Base-by-base conservation (phyloP, 2,113 vertebrate species). In the Sakesphorus luctuosus region DNA sequence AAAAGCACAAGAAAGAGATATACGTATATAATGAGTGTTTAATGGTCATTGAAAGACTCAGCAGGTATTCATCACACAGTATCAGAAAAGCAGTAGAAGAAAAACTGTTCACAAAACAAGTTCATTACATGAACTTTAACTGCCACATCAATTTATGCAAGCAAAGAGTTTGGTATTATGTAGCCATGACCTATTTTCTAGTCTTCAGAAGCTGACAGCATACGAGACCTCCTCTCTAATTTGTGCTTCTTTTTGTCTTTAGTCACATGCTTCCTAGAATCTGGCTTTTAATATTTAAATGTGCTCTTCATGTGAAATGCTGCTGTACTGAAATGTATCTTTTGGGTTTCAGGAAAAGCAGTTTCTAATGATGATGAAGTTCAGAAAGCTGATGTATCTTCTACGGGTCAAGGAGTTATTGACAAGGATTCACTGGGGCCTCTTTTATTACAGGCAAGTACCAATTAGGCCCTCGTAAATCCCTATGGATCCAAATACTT, bases 311-410 rank as follows among this genome's bases (percentile, higher is more conserved):
- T 9, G 2, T 46, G 56, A 69, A 67, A 62, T 71, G 23, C 28
- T 25, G 6, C 29, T 68, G 26, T 86, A 86, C 10, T 40, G 43
- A 89, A 94, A 66, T 35, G 9, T 90, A 5, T 73, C 74, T 95
- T 74, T 90, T 61, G 94, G 50, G 84, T 93, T 92, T 98, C 95
- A 99, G 99, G 99, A 96, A 99, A 99, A 98, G 94, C 98, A 82
- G 98, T 99, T 93, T 99, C 98, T 96, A 98, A 80, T 83, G 99
- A 99, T 91, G 99, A 99, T 62, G 99, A 99, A 93, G 99, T 99
- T 96, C 99, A 99, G 98, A 99, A 99, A 98, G 99, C 99, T 38
- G 99, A 99, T 79, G 99, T 99, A 38, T 99, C 99, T 88, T 99
- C 99, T 73, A 99, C 99, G 38, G 99, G 99, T 95, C 99, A 99